phyloP scores from a whole-genome alignment of 1,140 invertebrate genomes.

The Archegozetes longisetosus region DNA sequence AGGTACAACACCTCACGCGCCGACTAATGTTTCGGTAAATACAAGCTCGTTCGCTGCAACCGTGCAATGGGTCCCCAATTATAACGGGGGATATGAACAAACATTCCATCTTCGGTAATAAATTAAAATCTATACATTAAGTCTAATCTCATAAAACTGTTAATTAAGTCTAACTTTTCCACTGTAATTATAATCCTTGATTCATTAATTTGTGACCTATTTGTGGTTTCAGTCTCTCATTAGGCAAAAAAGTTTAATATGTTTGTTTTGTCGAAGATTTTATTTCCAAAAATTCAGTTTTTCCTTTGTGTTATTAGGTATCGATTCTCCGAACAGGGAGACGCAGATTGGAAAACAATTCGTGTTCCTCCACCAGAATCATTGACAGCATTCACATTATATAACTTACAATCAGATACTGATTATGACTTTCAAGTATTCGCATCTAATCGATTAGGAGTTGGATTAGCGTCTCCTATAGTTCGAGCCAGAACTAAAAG shows the following conservation, averaged over 20 bases:
- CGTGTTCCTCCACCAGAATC: conserved; percentile 78
- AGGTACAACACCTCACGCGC: conserved; percentile 87
- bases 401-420: conserved; percentile 68
- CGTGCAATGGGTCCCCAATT: conserved; percentile 78
- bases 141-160: not conserved
- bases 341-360: conserved; percentile 62
- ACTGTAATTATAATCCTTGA: not conserved
- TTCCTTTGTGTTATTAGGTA: conserved; percentile 37
- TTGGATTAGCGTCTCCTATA: conserved; percentile 84
- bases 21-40: conserved; percentile 71
- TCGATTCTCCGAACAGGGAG: conserved; percentile 23
- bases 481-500: conserved; percentile 76
- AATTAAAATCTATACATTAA: not conserved
- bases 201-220: not conserved
- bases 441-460: conserved; percentile 78
- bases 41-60: conserved; percentile 76
- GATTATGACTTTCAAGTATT: conserved; percentile 92
- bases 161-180: not conserved
- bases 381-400: conserved; percentile 67
- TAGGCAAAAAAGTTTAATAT: not conserved
- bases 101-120: conserved; percentile 80
- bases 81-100: conserved; percentile 85
- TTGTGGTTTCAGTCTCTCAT: not conserved
- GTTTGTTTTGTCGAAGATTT: not conserved
- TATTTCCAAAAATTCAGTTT: not conserved